Evolutionary conservation across 1,140 invertebrate genomes (phyloP).

Genomic region (Scylla paramamosain): DNA sequence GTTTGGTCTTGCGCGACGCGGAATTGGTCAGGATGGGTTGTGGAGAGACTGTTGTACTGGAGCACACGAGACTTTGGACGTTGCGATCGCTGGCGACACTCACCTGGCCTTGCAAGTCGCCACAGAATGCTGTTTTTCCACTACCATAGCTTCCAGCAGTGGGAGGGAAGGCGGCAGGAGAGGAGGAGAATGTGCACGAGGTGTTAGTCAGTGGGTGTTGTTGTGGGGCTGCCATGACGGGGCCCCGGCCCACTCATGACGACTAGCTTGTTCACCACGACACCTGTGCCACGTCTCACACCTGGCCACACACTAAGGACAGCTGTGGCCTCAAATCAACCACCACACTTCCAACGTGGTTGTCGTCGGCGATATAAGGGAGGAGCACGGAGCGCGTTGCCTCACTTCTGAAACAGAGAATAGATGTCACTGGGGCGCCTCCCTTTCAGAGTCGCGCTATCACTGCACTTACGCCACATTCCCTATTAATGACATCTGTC

Average conservation of each 20-base stretch:
- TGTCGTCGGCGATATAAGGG: constrained; percentile 46
- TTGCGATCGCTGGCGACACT: background rate
- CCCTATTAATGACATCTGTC: background rate
- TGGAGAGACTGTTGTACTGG: background rate
- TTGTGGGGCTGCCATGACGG: constrained; percentile 67
- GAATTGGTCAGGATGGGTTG: background rate
- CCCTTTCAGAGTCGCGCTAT: background rate
- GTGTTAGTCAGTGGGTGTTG: constrained; percentile 65
- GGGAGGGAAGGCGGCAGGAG: background rate
- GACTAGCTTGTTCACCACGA: background rate
- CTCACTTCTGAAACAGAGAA: constrained; percentile 71
- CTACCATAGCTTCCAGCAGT: constrained; percentile 33
- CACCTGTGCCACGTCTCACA: constrained; percentile 57
- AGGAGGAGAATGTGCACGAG: background rate
- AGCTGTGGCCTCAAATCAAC: background rate
- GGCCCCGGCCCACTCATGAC: constrained; percentile 60
- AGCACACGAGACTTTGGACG: background rate
- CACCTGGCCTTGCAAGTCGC: background rate
- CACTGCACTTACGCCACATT: background rate
- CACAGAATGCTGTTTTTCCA: background rate
- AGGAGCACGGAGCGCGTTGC: background rate
- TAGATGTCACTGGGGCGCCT: constrained; percentile 25
- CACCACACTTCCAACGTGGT: constrained; percentile 50
- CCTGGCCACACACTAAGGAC: constrained; percentile 55
- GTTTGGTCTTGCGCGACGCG: constrained; percentile 40